Evolutionary conservation across 2,797 vertebrate genomes (phyloP), one percentile per base, ranked within the genome.

Genomic region (Melopsittacus undulatus): DNA sequence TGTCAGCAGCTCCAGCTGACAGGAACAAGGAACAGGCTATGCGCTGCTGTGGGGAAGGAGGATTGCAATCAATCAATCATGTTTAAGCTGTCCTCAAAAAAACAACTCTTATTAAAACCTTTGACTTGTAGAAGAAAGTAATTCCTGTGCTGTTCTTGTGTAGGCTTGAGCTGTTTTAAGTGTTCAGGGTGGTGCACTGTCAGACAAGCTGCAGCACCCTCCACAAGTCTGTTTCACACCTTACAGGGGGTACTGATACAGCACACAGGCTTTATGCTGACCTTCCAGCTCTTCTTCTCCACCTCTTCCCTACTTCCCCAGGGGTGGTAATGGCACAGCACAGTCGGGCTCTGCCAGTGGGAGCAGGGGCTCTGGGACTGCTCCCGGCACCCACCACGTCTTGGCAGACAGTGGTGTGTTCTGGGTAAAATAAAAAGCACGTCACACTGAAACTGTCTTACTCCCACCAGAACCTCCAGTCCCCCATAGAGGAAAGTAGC

Each of bases 41-140:
- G 90, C 80, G 83, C 80, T 81, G 92, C 92, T 79, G 54, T 7
- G 81, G 83, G 74, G 49, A 68, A n/a, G 1, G 78, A 63, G 38
- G 1, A 59, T 36, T 23, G 29, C 51, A 75, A 81, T 57, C 51
- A 75, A 81, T 57, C 51, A 75, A 86, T 57, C 14, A 6, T 63
- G 80, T 80, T 68, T 67, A 86, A 93, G 45, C 36, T 96, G 93
- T 96, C 90, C 74, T 94, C 20, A 77, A 80, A 76, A 75, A 12
- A 23, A 4, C 51, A 59, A 46, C 36, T 36, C 59, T 36, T 36
- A 94, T 89, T 90, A 96, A 96, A 84, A 76, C 3, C 24, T 10
- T 79, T 29, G 79, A 92, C 82, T 87, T 85, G 3, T 83, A 64
- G 67, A 90, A 48, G 52, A 54, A 38, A 56, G 4, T 19, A 14